Conservation (phyloP, 2,888 invertebrate genomes). For the Endomychus coccineus region DNA sequence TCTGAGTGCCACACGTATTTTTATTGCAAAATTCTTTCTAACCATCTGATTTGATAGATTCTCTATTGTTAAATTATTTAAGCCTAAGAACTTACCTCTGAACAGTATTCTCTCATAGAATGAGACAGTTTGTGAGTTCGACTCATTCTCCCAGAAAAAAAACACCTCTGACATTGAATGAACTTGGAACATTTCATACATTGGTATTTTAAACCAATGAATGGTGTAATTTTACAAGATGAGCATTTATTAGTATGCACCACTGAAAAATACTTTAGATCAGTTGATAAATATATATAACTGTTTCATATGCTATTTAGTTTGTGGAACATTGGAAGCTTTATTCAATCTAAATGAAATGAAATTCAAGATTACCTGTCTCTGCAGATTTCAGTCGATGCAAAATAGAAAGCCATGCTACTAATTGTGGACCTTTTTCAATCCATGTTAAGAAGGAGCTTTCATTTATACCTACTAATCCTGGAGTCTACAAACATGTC, state of each 20-base stretch:
- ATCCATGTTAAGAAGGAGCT: conserved; percentile 66
- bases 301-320: no score
- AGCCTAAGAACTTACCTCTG: conserved; percentile 45
- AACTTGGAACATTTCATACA: conserved; percentile 59
- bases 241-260: conserved; percentile 55
- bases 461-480: conserved; percentile 60
- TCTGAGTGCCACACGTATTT: no score
- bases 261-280: conserved; percentile 40
- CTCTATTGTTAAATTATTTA: no score
- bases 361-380: no score
- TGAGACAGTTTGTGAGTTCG: conserved; percentile 59
- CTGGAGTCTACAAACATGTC: conserved; percentile 51
- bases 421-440: conserved; percentile 51
- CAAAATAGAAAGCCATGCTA: conserved; percentile 60
- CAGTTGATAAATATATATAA: no score
- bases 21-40: no score
- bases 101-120: conserved; percentile 58
- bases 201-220: conserved; percentile 55
- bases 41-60: no score
- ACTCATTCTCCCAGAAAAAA: conserved; percentile 53
- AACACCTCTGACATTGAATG: conserved; percentile 62
- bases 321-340: no score
- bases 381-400: conserved; percentile 56
- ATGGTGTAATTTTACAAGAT: conserved; percentile 51
- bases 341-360: no score